phyloP scores from a whole-genome alignment of 2,797 vertebrate genomes.

The Liparis tanakae region DNA sequence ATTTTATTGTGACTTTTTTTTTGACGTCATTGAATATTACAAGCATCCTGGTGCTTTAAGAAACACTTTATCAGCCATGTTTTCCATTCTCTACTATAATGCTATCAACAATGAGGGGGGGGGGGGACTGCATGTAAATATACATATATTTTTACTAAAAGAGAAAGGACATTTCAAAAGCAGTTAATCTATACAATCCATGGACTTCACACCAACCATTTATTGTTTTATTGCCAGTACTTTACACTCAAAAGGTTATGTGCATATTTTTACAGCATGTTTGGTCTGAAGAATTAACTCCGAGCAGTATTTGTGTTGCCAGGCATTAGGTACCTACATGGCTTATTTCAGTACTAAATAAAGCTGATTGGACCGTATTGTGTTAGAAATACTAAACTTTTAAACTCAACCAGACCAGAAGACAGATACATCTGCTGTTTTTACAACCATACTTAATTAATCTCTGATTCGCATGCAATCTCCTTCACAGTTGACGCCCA shows the following conservation, averaged over 20 bases:
- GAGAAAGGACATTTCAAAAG: not conserved
- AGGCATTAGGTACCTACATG: not conserved
- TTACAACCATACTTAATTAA: not conserved
- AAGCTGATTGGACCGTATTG: not conserved
- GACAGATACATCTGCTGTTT: not conserved
- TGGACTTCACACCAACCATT: not conserved
- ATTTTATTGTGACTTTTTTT: not conserved
- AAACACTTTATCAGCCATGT: rapidly evolving
- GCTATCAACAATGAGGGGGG: not conserved
- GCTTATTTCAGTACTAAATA: not conserved
- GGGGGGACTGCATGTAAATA: not conserved
- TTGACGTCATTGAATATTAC: not conserved
- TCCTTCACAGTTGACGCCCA: not conserved
- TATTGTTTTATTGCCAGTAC: not conserved
- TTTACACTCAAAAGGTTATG: not conserved
- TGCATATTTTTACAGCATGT: not conserved
- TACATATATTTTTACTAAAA: too few species aligned
- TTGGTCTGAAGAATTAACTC: not conserved
- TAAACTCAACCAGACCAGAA: not conserved
- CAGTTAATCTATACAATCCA: too few species aligned
- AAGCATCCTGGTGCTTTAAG: not conserved
- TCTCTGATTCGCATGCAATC: not conserved
- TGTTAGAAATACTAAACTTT: not conserved
- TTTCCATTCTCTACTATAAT: not conserved
- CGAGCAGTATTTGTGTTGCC: not conserved